Conservation (phyloP, 2,113 vertebrate genomes). For the Urocitellus parryii region DNA sequence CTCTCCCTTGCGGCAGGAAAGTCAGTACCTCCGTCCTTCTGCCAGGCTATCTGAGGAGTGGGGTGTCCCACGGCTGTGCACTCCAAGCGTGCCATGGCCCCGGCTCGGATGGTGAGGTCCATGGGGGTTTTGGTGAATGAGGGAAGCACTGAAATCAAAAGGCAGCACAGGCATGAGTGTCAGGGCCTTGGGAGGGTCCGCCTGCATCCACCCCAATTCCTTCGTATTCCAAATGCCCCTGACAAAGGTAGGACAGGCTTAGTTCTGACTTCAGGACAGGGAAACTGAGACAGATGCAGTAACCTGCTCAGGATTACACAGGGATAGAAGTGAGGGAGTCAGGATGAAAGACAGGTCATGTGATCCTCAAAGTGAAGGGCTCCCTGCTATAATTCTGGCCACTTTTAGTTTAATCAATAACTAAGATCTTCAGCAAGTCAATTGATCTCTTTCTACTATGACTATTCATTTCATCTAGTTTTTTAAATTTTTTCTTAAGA, state of each 20-base stretch:
- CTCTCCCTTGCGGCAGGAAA: conserved; percentile 97
- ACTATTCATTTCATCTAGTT: neutral
- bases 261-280: neutral
- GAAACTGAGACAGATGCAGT: neutral
- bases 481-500: too few relatives aligned
- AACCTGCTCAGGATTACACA: neutral
- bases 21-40: conserved; percentile 97
- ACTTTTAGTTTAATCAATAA: conserved; percentile 47
- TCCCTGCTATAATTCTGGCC: neutral
- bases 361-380: neutral
- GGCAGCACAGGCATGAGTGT: accelerated
- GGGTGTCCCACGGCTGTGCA: conserved; percentile 95
- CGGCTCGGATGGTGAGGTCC: conserved; percentile 95
- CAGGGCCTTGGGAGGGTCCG: neutral
- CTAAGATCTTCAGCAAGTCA: neutral
- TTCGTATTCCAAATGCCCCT: neutral
- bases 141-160: conserved; percentile 91
- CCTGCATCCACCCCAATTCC: neutral
- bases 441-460: neutral
- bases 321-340: neutral
- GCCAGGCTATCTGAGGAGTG: conserved; percentile 97
- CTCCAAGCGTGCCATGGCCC: conserved; percentile 94
- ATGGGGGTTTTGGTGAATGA: conserved; percentile 97
- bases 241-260: neutral
- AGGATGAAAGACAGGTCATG: neutral